These are phyloP conservation scores for Pogona vitticeps DNA, from an alignment of 2,113 vertebrate genomes.

Conservation along the genomic window DNA sequence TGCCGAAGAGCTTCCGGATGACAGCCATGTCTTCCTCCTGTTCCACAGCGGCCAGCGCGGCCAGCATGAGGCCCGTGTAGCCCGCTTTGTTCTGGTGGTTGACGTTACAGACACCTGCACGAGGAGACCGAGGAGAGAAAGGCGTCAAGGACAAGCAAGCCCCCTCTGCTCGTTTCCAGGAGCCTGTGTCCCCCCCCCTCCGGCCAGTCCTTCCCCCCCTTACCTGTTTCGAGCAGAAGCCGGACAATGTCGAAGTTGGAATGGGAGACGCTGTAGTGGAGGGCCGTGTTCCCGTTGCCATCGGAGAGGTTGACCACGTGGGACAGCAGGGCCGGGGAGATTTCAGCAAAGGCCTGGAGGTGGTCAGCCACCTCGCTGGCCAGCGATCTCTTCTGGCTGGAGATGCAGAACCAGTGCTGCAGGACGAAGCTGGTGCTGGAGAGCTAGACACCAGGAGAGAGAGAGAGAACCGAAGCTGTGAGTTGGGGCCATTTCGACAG, in stretches of 20 bases:
- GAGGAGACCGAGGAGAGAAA: neutral
- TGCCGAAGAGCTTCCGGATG: conserved; percentile 86
- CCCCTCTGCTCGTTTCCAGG: neutral
- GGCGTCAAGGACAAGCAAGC: neutral
- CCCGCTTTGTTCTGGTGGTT: conserved; percentile 94
- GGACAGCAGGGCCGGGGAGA: conserved; percentile 81
- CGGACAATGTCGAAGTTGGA: conserved; percentile 90
- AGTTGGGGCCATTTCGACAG: no score
- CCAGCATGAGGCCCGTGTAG: conserved; percentile 95
- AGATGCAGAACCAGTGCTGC: conserved; percentile 93
- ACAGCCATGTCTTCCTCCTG: conserved; percentile 85
- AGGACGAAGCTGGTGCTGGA: conserved; percentile 84
- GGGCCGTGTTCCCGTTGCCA: conserved; percentile 91
- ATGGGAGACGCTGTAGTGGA: conserved; percentile 97
- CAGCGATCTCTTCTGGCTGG: conserved; percentile 87
- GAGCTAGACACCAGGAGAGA: conserved; percentile 67
- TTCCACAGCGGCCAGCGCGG: conserved; percentile 86
- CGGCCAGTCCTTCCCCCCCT: neutral
- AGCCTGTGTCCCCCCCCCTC: no score
- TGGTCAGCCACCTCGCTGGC: conserved; percentile 79
- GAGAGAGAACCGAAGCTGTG: neutral
- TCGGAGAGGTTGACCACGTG: conserved; percentile 93
- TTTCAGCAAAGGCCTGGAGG: conserved; percentile 82
- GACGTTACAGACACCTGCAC: conserved; percentile 83
- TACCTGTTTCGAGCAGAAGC: conserved; percentile 90